Conservation (phyloP, 2,888 invertebrate species). For the Imbricaverruca yamaguchii region DNA sequence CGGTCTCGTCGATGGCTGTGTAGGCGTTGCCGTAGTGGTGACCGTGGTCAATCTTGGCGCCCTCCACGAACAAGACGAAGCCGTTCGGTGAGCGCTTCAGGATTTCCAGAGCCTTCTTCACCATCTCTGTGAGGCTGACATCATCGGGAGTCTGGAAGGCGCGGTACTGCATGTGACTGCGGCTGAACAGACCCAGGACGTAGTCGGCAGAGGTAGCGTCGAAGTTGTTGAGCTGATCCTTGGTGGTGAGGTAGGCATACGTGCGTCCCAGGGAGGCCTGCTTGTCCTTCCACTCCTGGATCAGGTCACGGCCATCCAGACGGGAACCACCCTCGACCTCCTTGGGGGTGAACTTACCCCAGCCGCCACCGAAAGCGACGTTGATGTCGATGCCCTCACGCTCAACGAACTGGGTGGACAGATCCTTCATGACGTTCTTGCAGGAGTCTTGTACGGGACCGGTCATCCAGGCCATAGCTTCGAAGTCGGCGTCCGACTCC, state of each 20-base stretch:
- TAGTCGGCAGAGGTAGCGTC: too few species aligned
- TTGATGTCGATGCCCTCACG: conserved; percentile 4
- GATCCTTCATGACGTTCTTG: not conserved
- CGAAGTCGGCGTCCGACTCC: conserved; percentile 15
- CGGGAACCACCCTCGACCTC: not conserved
- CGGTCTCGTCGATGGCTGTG: too few species aligned
- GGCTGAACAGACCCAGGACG: too few species aligned
- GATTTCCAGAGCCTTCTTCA: too few species aligned
- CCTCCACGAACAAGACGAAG: too few species aligned
- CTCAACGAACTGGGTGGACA: not conserved
- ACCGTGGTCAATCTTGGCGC: too few species aligned
- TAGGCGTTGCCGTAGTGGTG: too few species aligned
- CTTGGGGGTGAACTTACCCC: not conserved
- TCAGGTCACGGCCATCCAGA: not conserved
- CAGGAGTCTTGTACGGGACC: conserved; percentile 3
- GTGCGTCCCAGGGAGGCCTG: conserved; percentile 8
- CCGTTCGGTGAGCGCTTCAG: too few species aligned
- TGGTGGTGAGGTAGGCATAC: not conserved
- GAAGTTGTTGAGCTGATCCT: too few species aligned
- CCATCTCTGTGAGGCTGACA: too few species aligned
- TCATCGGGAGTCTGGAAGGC: too few species aligned
- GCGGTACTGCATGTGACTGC: too few species aligned
- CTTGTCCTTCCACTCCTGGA: conserved; percentile 16
- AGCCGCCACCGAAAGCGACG: not conserved
- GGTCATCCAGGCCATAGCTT: conserved; percentile 2